Base-by-base conservation (phyloP, 2,797 vertebrate genomes). In the Uromys caudimaculatus region DNA sequence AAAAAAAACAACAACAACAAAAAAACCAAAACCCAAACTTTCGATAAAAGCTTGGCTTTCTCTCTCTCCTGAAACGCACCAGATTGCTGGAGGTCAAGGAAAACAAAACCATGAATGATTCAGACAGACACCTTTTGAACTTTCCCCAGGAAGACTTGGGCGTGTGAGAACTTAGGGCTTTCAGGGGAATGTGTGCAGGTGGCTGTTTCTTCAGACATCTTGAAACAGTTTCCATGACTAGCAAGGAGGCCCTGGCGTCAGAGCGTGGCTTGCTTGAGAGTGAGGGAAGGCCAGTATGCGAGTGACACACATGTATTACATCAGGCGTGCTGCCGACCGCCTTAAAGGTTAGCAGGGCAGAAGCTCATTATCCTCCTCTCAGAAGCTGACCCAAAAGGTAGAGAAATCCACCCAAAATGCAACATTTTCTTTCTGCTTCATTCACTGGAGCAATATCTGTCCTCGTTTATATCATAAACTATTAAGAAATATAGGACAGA, bases 101-200 rank as follows among this genome's bases (percentile, higher is more conserved):
- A 97, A 96, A 97, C 94, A 95, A 96, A 98, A 95, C 95, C 97
- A 98, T 98, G 97, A 97, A 97, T 97, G 97, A 98, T 97, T 97
- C 98, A 98, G 97, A 98, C 88, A 97, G 94, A 78, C 97, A 98
- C 97, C 98, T 97, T 98, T 98, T 98, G 98, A 98, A 97, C 97
- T 97, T 96, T 93, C 95, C 77, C 94, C 91, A 67, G 64, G 64
- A 97, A 94, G 90, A 86, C 56, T 81, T 76, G 95, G 91, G 96
- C 54, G 60, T 90, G 90, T 95, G 91, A 77, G 77, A 93, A 83
- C 86, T 90, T 87, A 29, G 93, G 83, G 52, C 85, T 93, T 95
- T 71, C 86, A 47, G 76, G 88, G n/a, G 93, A 95, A 95, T 41
- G 91, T n/a, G 21, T 41, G 91, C 98, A 98, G 98, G 97, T 98